A percentile compares a stretch with the other conserved stretches of the same genome.
These are phyloP conservation scores for Eidolon dupreanum DNA, from an alignment of 2,797 vertebrate genomes.

Conservation along the genomic window DNA sequence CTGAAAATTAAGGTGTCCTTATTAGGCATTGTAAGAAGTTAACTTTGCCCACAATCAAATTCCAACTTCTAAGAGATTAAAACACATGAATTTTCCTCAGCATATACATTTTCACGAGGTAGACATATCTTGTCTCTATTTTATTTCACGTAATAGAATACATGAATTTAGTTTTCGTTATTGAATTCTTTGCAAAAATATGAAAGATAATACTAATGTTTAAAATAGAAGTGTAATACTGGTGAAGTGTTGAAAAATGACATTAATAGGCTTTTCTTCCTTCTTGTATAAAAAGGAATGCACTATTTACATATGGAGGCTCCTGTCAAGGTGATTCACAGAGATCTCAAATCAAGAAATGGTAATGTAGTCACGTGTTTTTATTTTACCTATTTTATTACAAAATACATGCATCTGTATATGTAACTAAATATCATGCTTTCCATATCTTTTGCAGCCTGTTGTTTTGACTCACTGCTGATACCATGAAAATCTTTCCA, in stretches of 20 bases:
- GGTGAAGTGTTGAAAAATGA: not conserved
- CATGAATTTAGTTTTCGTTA: not conserved
- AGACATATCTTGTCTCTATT: not conserved
- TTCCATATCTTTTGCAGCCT: not conserved
- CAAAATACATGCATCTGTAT: not conserved
- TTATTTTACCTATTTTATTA: not conserved
- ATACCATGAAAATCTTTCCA: not conserved
- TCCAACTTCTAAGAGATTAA: not conserved
- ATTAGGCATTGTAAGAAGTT: constrained; percentile 23
- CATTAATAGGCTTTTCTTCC: constrained; percentile 39
- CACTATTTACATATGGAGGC: constrained; percentile 99
- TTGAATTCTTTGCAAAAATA: constrained; percentile 35
- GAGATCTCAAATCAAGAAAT: constrained; percentile 98
- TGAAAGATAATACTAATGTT: not conserved
- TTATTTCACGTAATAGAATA: not conserved
- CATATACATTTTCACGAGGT: not conserved
- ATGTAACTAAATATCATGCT: not conserved
- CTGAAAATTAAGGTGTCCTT: constrained; percentile 57
- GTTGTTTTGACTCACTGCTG: not conserved
- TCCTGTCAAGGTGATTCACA: constrained; percentile 97
- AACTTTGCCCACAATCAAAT: not conserved
- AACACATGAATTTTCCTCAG: not conserved
- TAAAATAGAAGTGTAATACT: not conserved
- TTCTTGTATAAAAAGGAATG: constrained; percentile 89
- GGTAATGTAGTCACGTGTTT: constrained; percentile 87